These are phyloP conservation scores for Takifugu ocellatus DNA, from an alignment of 2,797 vertebrate genomes.

Conservation along the genomic window DNA sequence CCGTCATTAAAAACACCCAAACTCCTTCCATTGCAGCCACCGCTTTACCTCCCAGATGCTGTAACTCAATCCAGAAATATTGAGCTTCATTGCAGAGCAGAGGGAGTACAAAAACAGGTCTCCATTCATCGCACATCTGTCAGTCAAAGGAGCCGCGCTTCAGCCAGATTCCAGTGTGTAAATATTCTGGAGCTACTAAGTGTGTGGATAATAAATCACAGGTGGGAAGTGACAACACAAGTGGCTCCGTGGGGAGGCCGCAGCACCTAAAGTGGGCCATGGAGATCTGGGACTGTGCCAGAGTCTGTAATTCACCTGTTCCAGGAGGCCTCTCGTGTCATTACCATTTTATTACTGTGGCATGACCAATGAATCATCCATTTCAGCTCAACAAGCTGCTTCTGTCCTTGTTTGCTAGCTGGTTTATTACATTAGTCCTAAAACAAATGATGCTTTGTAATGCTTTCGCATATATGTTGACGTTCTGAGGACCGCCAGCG, in stretches of 20 bases:
- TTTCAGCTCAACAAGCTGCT: constrained; percentile 49
- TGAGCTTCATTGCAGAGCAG: no score
- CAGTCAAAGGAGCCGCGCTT: background rate
- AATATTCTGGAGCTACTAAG: constrained; percentile 16
- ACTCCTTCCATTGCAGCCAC: no score
- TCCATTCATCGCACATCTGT: constrained; percentile 48
- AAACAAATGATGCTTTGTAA: background rate
- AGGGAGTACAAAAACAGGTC: background rate
- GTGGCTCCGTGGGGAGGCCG: constrained; percentile 34
- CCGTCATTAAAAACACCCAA: no score
- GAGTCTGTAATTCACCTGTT: constrained; percentile 19
- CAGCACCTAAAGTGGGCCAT: constrained; percentile 13
- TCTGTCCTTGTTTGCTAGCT: constrained; percentile 42
- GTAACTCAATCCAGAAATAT: no score
- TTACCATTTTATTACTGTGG: constrained; percentile 40
- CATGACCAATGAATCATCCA: constrained; percentile 29
- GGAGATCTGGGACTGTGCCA: constrained; percentile 13
- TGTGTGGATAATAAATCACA: constrained; percentile 64
- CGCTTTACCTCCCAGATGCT: no score
- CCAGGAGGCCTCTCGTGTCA: constrained; percentile 23
- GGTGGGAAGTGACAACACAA: constrained; percentile 40
- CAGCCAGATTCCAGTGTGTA: constrained; percentile 28
- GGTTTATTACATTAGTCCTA: background rate
- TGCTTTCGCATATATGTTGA: background rate
- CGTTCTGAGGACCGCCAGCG: background rate